A percentile compares a stretch with the other conserved stretches of the same genome.
Conservation (phyloP, 2,888 invertebrate genomes). For the Chamaedrilus cognettii region DNA sequence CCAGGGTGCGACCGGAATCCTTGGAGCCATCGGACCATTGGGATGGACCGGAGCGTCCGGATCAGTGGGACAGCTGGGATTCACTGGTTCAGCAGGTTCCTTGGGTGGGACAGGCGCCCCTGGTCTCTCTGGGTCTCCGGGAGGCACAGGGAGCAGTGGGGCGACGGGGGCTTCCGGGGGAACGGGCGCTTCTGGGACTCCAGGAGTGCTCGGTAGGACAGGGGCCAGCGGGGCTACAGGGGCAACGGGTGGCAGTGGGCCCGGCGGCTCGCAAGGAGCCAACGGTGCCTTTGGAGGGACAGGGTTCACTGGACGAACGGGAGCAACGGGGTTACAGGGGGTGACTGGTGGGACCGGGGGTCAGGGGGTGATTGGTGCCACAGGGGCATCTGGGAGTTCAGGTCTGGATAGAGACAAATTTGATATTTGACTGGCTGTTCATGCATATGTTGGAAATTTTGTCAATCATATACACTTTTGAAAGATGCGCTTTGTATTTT, state of each 20-base stretch:
- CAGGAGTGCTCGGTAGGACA: slow-evolving; percentile 18
- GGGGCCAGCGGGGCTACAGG: slow-evolving; percentile 31
- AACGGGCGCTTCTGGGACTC: slow-evolving; percentile 29
- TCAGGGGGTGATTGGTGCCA: slow-evolving; percentile 1
- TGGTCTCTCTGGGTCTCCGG: slow-evolving; percentile 1
- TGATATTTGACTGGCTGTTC: no score
- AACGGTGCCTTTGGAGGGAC: slow-evolving; percentile 32
- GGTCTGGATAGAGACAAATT: no score
- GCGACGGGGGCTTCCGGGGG: slow-evolving; percentile 27
- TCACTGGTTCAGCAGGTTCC: not conserved
- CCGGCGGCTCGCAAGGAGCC: slow-evolving; percentile 16
- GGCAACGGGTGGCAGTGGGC: slow-evolving; percentile 40
- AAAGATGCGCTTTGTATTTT: no score
- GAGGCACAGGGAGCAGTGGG: not conserved
- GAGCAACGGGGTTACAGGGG: slow-evolving; percentile 23
- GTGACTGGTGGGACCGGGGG: not conserved
- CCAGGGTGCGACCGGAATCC: not conserved
- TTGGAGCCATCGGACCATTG: not conserved
- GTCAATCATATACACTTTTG: no score
- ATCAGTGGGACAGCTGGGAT: slow-evolving; percentile 12
- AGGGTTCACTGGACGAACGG: slow-evolving; percentile 37
- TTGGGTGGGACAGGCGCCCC: not conserved
- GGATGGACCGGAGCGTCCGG: not conserved
- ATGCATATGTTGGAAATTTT: no score
- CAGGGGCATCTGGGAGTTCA: slow-evolving; percentile 6